Conservation (phyloP, 2,797 vertebrate genomes). For the Chiloscyllium punctatum region DNA sequence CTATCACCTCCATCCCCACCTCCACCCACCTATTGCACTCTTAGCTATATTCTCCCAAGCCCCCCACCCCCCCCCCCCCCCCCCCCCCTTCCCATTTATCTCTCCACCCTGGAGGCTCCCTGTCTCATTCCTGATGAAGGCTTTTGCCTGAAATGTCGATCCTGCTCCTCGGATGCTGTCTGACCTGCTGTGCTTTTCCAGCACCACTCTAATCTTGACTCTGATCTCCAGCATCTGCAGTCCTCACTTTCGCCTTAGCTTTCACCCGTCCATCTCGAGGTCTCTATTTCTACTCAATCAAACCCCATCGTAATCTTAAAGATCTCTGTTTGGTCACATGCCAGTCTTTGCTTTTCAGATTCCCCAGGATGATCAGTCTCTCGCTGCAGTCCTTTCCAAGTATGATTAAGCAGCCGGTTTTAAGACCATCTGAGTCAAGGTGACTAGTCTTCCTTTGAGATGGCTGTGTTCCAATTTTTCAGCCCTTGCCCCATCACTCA, state of each 20-base stretch:
- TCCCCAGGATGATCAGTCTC: background rate
- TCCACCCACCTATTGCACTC: too few species aligned
- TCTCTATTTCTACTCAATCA: background rate
- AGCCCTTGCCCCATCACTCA: constrained; percentile 8
- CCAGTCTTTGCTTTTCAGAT: background rate
- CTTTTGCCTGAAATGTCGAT: too few species aligned
- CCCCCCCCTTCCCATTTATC: too few species aligned
- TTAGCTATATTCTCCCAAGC: too few species aligned
- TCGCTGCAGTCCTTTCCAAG: background rate
- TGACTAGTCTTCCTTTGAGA: background rate
- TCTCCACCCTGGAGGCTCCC: too few species aligned
- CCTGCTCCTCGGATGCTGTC: too few species aligned
- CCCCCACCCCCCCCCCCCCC: too few species aligned
- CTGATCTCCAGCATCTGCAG: too few species aligned
- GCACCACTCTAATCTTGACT: too few species aligned
- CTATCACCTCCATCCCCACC: too few species aligned
- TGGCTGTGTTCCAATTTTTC: background rate
- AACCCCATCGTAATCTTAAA: background rate
- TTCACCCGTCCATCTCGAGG: background rate
- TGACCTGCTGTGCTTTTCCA: too few species aligned
- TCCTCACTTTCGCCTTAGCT: background rate
- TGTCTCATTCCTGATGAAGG: too few species aligned
- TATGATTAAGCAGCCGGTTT: background rate
- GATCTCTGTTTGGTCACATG: background rate
- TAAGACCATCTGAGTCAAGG: background rate